Evolutionary conservation across 2,797 vertebrate species (phyloP), one percentile per base, ranked within the genome.

Genomic region (Cottoperca gobio): DNA sequence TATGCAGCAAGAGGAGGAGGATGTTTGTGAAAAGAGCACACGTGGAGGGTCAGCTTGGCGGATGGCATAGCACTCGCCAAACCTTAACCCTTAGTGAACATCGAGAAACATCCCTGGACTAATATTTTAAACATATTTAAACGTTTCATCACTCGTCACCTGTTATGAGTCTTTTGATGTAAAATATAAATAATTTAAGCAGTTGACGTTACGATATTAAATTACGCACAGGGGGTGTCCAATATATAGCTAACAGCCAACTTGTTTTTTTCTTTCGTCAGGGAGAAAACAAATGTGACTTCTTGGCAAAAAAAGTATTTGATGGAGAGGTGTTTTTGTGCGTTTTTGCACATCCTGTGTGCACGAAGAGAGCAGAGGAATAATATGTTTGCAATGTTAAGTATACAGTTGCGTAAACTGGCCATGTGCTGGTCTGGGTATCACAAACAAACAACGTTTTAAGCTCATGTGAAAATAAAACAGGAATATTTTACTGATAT

Each of bases 31-130:
- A 87, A 87, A 86, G 93, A 87, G 89, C 49, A 26, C 69, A 46
- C 26, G 33, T 61, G 92, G 91, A 28, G 95, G 78, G 73, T 94
- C 94, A 93, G 92, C 92, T 93, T 70, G 23, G 24, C 16, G 31
- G 50, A 53, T 54, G 53, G 65, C 45, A 57, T 43, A 45, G 17
- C 55, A 61, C 54, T 39, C 10, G 2, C 53, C 61, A 64, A 74
- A 24, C 54, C 11, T 57, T 17, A 33, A 54, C 8, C 19, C 19
- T 21, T 0, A 23, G 16, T 53, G 46, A 31, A 21, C 13, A 64
- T 31, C 0, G 0, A 14, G 6, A 24, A 39, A 39, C 11, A 63
- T 28, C 1, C 1, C 0, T 8, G n/a, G 6, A 26, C 24, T 7
- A 23, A 19, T 39, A 5, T 14, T 24, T 33, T 0, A 12, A n/a